Conservation (phyloP, 1,140 invertebrate genomes). For the Drosophila pseudoobscura region DNA sequence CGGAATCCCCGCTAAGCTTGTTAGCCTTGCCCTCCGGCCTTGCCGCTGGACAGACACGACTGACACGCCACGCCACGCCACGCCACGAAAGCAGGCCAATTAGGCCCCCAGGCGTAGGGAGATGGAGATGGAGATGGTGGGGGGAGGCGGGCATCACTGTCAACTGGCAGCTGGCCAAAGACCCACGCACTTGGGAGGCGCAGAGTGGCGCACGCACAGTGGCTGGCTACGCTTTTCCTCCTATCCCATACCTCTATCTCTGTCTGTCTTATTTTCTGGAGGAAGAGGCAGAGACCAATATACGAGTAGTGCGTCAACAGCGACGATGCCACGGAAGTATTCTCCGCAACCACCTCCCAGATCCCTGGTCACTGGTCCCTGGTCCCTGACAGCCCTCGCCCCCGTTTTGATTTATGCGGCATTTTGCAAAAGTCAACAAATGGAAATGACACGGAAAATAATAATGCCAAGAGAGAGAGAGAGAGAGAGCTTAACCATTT, state of each 20-base stretch:
- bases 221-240: conserved; percentile 12
- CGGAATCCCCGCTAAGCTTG: neutral
- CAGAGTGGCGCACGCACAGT: conserved; percentile 44
- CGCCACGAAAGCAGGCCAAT: conserved; percentile 45
- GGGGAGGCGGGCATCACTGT: neutral
- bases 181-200: conserved; percentile 11
- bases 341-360: conserved; percentile 10
- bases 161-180: conserved; percentile 50
- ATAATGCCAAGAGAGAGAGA: conserved; percentile 30
- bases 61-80: conserved; percentile 12
- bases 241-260: neutral
- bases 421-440: conserved; percentile 78
- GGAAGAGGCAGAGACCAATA: neutral
- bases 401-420: conserved; percentile 71
- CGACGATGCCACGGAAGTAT: conserved; percentile 46
- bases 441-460: conserved; percentile 68
- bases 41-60: conserved; percentile 25
- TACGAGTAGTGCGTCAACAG: conserved; percentile 34
- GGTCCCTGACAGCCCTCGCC: conserved; percentile 29
- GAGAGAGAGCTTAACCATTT: conserved; percentile 9
- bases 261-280: neutral
- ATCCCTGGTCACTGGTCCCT: conserved; percentile 11
- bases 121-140: neutral
- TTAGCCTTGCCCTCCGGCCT: conserved; percentile 20
- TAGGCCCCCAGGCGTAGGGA: conserved; percentile 3